phyloP scores from a whole-genome alignment of 2,797 vertebrate genomes.

The Morelia viridis region DNA sequence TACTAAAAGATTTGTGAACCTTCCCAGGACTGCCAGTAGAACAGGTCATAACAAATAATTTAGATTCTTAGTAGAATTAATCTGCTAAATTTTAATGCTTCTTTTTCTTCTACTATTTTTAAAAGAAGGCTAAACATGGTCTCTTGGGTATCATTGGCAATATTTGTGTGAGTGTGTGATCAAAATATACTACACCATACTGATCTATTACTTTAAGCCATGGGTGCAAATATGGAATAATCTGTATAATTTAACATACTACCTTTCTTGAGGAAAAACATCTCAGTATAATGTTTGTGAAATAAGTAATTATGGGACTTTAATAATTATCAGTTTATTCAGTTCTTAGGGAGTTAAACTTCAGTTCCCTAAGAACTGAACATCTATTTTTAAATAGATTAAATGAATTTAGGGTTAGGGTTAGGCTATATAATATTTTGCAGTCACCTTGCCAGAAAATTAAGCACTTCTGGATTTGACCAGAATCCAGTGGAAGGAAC shows the following conservation, averaged over 20 bases:
- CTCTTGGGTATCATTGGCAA: conserved; percentile 36
- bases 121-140: conserved; percentile 32
- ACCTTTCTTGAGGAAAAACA: background rate
- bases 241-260: background rate
- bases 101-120: conserved; percentile 40
- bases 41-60: conserved; percentile 56
- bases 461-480: background rate
- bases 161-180: conserved; percentile 15
- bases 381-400: background rate
- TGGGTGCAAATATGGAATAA: background rate
- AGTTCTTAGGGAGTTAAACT: too few relatives aligned
- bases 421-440: background rate
- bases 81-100: conserved; percentile 61
- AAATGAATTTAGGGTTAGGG: background rate
- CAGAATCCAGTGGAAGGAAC: background rate
- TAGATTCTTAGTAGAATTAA: conserved; percentile 41
- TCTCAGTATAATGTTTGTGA: background rate
- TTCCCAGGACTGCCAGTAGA: conserved; percentile 59
- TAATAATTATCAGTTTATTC: background rate
- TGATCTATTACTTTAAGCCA: conserved; percentile 42
- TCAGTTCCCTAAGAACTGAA: background rate
- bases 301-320: background rate
- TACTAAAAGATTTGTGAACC: conserved; percentile 26
- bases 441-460: background rate
- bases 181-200: conserved; percentile 44